Evolutionary conservation across 1,140 invertebrate species (phyloP), one percentile per base, ranked within the genome.

Genomic region (Sminthurinus signatus): DNA sequence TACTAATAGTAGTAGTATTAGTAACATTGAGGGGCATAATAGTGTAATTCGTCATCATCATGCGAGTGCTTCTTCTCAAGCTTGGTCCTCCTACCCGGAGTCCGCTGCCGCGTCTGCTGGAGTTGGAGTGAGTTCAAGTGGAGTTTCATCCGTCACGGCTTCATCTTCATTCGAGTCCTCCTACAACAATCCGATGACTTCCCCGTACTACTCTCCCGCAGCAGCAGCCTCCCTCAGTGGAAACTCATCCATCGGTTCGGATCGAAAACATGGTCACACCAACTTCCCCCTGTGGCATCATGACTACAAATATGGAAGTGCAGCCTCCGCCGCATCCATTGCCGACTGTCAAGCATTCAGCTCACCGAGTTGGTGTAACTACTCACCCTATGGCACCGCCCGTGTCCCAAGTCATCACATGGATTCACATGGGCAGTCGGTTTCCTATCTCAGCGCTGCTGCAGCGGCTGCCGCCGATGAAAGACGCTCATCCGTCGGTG

Each of bases 281-380:
- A 65, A 29, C 44, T 71, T 50, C 59, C 65, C 39, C 39, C 64
- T 65, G 39, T 63, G 65, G 69, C 60, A 68, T 2, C 68, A 71
- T 58, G 70, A 71, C 46, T 71, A 68, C 66, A 71, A 69, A 50
- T 68, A 71, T 32, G 57, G 60, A 21, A 43, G 62, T 44, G 46
- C 61, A 19, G 50, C 64, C 21, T 62, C 60, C 3, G 36, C 62
- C 21, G 29, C 39, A 21, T 63, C 54, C 17, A 59, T 69, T 23
- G 36, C 56, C 17, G 70, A 71, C 27, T 71, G 70, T 62, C 66
- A 69, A 36, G 60, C 63, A 15, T 71, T 71, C 36, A 60, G 64
- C 29, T 57, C 66, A 31, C 64, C 68, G 51, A 57, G 64, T 32
- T 71, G 70, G 70, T 65, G 69, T 44, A 58, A 56, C n/a, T 69